Base-by-base conservation (phyloP, 2,888 invertebrate genomes). In the Ethmia dodecea region DNA sequence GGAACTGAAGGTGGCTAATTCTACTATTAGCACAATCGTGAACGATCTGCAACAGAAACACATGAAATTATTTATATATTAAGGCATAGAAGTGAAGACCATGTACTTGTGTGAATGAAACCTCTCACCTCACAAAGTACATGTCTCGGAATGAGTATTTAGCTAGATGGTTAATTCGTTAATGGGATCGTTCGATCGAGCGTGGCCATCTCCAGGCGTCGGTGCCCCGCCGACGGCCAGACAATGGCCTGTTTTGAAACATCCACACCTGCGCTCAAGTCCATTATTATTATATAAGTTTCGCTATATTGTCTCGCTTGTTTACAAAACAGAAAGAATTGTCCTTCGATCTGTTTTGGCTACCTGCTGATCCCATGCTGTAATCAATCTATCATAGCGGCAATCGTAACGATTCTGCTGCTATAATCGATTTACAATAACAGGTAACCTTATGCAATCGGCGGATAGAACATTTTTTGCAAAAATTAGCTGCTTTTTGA, bases 1-100 rank as follows among this genome's bases (percentile, higher is more conserved):
- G 46, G 60, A 56, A 49, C 56, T 60, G 37, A 59, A 52, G 44
- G 62, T 48, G 47, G 57, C 48, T 45, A 70, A 47, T 47, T 62
- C 56, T 43, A 74, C 55, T 54, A 55, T 55, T 40, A 73, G 51
- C 42, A 58, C 60, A 50, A 73, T 57, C 60, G 63, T 63, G 54
- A 70, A 56, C 56, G 62, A 71, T 66, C 81, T 81, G 79, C 35
- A 80, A 80, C 20, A 20, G 26, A 26, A 30, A 12, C 6, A 18
- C 13, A 6, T 13, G n/a, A 6, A 20, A n/a, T 16, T 15, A 29
- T 26, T n/a, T n/a, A n/a, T n/a, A n/a, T n/a, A n/a, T n/a, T n/a
- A n/a, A n/a, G n/a, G n/a, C n/a, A n/a, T n/a, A n/a, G n/a, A n/a
- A n/a, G n/a, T n/a, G n/a, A n/a, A n/a, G n/a, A n/a, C n/a, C 4